These are phyloP conservation scores for Athalia cordata DNA, from an alignment of 2,888 invertebrate genomes.

Conservation along the genomic window DNA sequence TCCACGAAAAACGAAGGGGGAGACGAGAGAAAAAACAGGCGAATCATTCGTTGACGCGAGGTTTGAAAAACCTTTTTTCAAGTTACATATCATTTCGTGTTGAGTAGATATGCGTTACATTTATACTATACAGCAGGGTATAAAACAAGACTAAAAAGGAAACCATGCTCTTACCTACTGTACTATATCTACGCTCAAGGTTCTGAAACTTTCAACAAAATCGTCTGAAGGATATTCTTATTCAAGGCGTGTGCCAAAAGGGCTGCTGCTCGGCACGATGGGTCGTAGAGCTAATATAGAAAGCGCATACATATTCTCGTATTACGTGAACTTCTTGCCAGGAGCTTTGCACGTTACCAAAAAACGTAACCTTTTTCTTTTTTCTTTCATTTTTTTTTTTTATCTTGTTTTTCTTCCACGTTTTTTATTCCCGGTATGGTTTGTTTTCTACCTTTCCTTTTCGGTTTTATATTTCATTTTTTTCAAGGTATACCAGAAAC, in stretches of 20 bases:
- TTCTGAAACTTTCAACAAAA: conserved; percentile 39
- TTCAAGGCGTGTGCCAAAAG: conserved; percentile 41
- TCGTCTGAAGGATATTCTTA: conserved; percentile 41
- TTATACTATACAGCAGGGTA: not conserved
- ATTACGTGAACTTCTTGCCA: conserved; percentile 33
- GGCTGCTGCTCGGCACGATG: conserved; percentile 39
- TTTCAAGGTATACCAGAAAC: not conserved
- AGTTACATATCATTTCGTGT: not conserved
- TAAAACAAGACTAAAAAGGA: conserved; percentile 18
- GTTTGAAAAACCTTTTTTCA: not conserved
- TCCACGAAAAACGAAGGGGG: no score
- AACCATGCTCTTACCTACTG: conserved; percentile 22
- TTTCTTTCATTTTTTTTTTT: not conserved
- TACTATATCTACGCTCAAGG: not conserved
- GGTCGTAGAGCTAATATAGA: conserved; percentile 44
- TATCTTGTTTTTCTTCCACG: not conserved
- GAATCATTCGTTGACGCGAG: no score
- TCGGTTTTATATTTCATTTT: not conserved
- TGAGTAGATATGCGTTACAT: not conserved
- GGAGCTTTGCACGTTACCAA: conserved; percentile 34
- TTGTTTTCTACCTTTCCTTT: not conserved
- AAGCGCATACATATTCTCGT: conserved; percentile 42
- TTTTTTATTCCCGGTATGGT: not conserved
- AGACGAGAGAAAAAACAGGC: no score
- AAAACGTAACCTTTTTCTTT: not conserved